Base-by-base conservation (phyloP, 2,113 vertebrate species). In the Grus americana region DNA sequence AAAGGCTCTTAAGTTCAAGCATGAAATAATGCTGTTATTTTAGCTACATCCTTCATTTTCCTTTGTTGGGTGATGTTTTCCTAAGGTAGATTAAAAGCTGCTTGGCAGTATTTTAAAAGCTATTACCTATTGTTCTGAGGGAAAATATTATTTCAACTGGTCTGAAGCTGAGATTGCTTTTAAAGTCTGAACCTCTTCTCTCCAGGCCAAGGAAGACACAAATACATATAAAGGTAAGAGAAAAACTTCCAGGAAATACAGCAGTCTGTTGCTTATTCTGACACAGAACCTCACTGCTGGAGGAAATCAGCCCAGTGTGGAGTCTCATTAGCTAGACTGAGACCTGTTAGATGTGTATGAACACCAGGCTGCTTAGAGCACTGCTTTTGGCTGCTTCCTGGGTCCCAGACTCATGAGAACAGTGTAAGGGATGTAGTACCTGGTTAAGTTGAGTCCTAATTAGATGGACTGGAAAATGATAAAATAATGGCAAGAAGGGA, bases 281-380 rank as follows among this genome's bases (percentile, higher is more conserved):
- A 38, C 0, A 0, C 34, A 72, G 42, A 66, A 49, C 59, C 7
- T 80, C 40, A 34, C n/a, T 5, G 5, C 30, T 57, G 72, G 62
- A 72, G 63, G 49, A 59, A 40, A 71, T 67, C 34, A 55, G 47
- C 38, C 26, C 16, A n/a, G 52, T 47, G 16, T 5, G 18, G 26
- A 50, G 52, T 38, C 38, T 74, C 12, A 6, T 73, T 36, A 91
- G 47, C 50, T 70, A 22, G 58, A 26, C 81, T 66, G 81, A 82
- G 71, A 50, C 13, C 22, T 61, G 29, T 14, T 65, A 3, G 1
- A 10, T 2, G 23, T 18, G 36, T 52, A 5, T 22, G 63, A 75
- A n/a, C 9, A 12, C 42, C 42, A 50, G 68, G 50, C 38, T 81
- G 55, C 78, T 66, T 5, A 5, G 4, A 46, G 42, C 65, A 71